Conservation (phyloP, 2,797 vertebrate species). For the Sibirionetta formosa region DNA sequence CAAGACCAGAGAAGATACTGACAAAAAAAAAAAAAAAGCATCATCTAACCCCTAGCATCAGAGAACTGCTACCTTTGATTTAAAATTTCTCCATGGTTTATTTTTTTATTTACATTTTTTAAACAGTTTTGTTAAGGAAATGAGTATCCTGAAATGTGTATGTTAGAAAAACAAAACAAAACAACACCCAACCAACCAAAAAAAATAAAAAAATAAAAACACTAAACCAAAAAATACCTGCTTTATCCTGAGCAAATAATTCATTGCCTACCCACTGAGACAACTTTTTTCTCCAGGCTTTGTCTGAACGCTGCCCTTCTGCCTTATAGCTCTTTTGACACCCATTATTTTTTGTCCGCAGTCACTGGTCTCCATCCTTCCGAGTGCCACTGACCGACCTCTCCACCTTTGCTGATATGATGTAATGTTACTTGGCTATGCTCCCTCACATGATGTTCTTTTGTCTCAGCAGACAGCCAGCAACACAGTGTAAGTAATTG, state of each 20-base stretch:
- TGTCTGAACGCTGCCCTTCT: not conserved
- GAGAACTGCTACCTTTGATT: not conserved
- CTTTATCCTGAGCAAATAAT: not conserved
- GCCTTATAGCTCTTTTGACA: not conserved
- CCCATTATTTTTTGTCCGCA: not conserved
- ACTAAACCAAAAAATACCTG: not conserved
- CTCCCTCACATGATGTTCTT: not conserved
- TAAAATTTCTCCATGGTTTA: not conserved
- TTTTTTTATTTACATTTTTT: not conserved
- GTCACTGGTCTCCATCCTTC: not conserved
- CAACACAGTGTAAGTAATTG: not conserved
- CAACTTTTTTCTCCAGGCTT: slow-evolving; percentile 7
- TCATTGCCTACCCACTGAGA: not conserved
- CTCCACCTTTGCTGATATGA: not conserved
- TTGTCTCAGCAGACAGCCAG: not conserved
- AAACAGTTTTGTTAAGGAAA: not conserved
- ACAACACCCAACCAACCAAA: not conserved
- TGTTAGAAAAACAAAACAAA: not conserved
- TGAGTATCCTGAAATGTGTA: not conserved
- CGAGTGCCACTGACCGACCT: not conserved
- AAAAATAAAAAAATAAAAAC: not conserved
- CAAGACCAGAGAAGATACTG: not conserved
- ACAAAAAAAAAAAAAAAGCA: not conserved
- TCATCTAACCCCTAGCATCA: not conserved
- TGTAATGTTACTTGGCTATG: not conserved